Evolutionary conservation across 2,113 vertebrate species (phyloP), one percentile per base, ranked within the genome.

Genomic region (Hippoglossus stenolepis): DNA sequence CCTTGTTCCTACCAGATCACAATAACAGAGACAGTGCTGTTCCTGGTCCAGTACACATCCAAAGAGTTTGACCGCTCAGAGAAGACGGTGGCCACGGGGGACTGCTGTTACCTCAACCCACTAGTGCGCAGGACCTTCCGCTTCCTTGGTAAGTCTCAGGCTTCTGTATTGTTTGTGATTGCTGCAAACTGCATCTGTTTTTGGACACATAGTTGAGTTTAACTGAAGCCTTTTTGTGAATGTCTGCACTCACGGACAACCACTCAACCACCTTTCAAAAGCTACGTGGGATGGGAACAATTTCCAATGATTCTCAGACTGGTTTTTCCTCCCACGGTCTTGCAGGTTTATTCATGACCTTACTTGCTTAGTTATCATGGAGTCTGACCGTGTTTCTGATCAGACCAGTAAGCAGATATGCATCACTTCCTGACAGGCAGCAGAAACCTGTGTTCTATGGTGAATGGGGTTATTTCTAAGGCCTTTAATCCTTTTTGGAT

Each of bases 81-180:
- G 92, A 98, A 97, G 95, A 97, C 96, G 4, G 95, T 99, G 83
- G 94, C 97, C 89, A 97, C 96, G 0, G 98, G 98, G 90, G 98
- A 99, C 93, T 99, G 97, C 94, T 99, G 97, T 93, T 98, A 98
- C 85, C 97, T 99, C 92, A 99, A 99, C 80, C 98, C 98, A 26
- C 88, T 99, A 90, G 97, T 99, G 79, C 96, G 98, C 86, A 94
- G 97, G 89, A 98, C 96, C 67, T 96, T 98, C 90, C 96, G 97
- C 87, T 99, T 99, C 92, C 95, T 99, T 40, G 98, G 98, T 99
- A 94, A 82, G 97, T 95, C 20, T 12, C 15, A 10, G 8, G 3
- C 4, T 3, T 4, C 38, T 43, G 14, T 15, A 6, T 12, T 43
- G 15, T 73, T 11, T 63, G 3, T 20, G 12, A 23, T 23, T 21